Conservation (phyloP, 2,888 invertebrate genomes). For the Torymus tubicola region DNA sequence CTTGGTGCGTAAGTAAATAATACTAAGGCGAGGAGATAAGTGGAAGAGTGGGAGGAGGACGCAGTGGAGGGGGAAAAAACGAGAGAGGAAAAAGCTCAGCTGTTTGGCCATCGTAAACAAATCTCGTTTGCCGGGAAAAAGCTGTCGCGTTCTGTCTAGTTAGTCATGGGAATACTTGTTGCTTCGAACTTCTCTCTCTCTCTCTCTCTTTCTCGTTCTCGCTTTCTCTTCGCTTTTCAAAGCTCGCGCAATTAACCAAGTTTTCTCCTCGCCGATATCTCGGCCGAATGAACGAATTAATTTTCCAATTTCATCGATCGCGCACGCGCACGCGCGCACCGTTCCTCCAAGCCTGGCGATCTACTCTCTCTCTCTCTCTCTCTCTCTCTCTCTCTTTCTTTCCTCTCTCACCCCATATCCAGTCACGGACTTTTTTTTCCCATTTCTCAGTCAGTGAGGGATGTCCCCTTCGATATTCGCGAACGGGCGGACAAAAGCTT, state of each 20-base stretch:
- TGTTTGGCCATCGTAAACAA: constrained; percentile 47
- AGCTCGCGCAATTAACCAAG: constrained; percentile 43
- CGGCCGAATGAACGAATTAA: constrained; percentile 40
- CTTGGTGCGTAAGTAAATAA: constrained; percentile 23
- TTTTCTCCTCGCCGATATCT: constrained; percentile 21
- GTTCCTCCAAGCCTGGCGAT: too few species aligned
- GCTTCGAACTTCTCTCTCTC: neutral
- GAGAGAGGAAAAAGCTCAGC: neutral
- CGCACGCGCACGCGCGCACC: neutral
- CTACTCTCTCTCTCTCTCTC: neutral
- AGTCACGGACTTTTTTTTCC: neutral
- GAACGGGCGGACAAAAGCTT: constrained; percentile 39
- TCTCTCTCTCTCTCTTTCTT: neutral
- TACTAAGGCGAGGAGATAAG: neutral
- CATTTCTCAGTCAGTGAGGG: neutral
- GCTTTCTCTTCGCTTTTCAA: too few species aligned
- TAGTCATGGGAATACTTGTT: constrained; percentile 50
- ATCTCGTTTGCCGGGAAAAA: constrained; percentile 22
- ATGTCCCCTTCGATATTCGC: neutral
- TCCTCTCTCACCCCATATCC: neutral
- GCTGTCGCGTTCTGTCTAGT: constrained; percentile 14
- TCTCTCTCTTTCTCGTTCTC: too few species aligned
- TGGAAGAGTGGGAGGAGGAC: neutral
- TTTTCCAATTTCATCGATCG: constrained; percentile 44
- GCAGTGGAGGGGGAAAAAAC: neutral